Percentiles rank a stretch among this genome's conserved stretches.
Conservation (phyloP, 1,140 invertebrate species). For the Musca domestica region DNA sequence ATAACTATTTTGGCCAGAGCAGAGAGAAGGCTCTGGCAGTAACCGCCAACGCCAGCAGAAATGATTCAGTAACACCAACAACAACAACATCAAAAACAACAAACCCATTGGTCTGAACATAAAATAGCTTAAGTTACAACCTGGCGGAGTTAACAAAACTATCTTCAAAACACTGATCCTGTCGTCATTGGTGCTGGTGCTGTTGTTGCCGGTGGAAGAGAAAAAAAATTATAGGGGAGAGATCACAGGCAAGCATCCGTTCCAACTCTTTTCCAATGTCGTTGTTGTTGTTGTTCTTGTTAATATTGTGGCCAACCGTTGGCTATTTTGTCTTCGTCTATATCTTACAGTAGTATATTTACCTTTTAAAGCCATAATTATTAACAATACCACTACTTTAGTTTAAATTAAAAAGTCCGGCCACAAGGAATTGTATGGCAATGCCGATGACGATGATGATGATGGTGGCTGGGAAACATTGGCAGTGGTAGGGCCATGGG, state of each 20-base stretch:
- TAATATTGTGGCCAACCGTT: too few relatives aligned
- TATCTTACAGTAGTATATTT: slow-evolving; percentile 13
- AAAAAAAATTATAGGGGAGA: too few relatives aligned
- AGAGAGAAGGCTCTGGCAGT: not conserved
- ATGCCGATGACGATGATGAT: too few relatives aligned
- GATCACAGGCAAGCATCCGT: not conserved
- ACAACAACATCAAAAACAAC: not conserved
- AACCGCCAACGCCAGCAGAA: too few relatives aligned
- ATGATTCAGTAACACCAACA: not conserved
- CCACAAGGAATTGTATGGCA: not conserved
- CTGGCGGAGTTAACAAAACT: too few relatives aligned
- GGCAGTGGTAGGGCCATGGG: too few relatives aligned
- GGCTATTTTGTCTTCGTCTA: not conserved
- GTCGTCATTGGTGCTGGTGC: slow-evolving; percentile 13
- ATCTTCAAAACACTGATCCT: not conserved
- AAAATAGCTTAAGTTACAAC: too few relatives aligned
- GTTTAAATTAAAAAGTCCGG: slow-evolving; percentile 11
- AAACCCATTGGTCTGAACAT: not conserved
- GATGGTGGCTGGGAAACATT: too few relatives aligned
- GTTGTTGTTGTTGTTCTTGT: not conserved
- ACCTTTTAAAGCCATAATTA: slow-evolving; percentile 20
- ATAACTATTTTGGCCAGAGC: not conserved
- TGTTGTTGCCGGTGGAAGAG: not conserved
- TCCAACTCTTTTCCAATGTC: not conserved
- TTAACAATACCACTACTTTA: slow-evolving; percentile 14